Evolutionary conservation across 1,140 invertebrate genomes (phyloP), one percentile per base, ranked within the genome.

Genomic region (Drosophila santomea): DNA sequence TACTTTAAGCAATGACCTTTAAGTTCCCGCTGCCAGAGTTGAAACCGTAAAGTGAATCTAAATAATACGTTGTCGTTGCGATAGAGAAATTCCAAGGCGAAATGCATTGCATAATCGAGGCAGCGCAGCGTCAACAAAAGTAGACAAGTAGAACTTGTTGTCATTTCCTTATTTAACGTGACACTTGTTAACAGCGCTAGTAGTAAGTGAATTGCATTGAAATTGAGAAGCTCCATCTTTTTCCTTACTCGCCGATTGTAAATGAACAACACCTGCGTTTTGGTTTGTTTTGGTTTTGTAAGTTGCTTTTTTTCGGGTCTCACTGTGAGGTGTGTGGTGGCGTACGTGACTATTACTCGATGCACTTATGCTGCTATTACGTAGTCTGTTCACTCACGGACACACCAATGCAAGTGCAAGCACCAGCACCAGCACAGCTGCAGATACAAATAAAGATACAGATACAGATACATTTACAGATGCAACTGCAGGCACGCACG

Each of bases 81-180:
- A 47, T 43, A 56, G 51, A 59, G 64, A 67, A 48, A 45, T 15
- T 35, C 28, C 60, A 68, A 56, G 69, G 43, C 38, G 23, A 75
- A 75, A 61, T 69, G 63, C 51, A 71, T 73, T 74, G 68, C 72
- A 74, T 73, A 73, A 74, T 39, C 8, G n/a, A 12, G 51, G 25
- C 38, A 45, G 36, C 57, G 25, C 38, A 45, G 36, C 57, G 28
- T 15, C 28, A 68, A 57, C 45, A 58, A 74, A 61, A 73, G 28
- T 28, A 28, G 45, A 50, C 36, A 76, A 67, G 52, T 57, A 76
- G 72, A 76, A 76, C 73, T 88, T 74, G 74, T 88, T 78, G 80
- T 77, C 76, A 80, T 83, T 88, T 88, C 83, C 83, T 88, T 88
- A 89, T 89, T 88, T 77, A 89, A 88, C 59, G 58, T 89, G 83